Base-by-base conservation (phyloP, 2,888 invertebrate species). In the Synergus itoensis region DNA sequence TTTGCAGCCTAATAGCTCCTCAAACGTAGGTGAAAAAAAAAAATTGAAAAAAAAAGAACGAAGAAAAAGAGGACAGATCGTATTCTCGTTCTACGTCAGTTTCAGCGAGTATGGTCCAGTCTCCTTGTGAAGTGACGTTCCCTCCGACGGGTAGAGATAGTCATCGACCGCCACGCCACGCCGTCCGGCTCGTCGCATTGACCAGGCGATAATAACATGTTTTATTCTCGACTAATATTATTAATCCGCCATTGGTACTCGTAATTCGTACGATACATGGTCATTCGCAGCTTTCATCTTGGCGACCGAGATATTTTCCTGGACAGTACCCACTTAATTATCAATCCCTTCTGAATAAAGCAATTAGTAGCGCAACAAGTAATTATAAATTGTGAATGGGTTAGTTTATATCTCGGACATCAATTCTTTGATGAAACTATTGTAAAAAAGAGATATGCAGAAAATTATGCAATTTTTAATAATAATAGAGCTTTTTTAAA, bases 281-380 rank as follows among this genome's bases (percentile, higher is more conserved):
- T 79, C 80, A 79, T 79, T 79, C 81, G 69, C 77, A 84, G 83
- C 86, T 85, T 86, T 82, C 81, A 80, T 83, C 81, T 81, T 81
- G 83, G 62, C 75, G 76, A 77, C 80, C 79, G 78, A 77, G 75
- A 81, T 85, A 83, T 83, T 80, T 80, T 65, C 77, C 82, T 78
- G 88, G 87, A 88, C 88, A 88, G 88, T 88, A 86, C 78, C 77
- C 80, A 80, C 83, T 87, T 91, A 91, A 91, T 91, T 91, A 87
- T 86, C 83, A 87, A 90, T 91, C 90, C 89, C 87, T 87, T 85
- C 86, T 90, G 90, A 90, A 90, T 90, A 87, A 88, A 89, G 85
- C 88, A 89, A 90, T 90, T 89, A 90, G 86, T 82, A 84, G 85
- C 65, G 81, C 83, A 82, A 57, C 53, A 53, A 5, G 73, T 53